Base-by-base conservation (phyloP, 2,888 invertebrate genomes). In the Polia nebulosa region DNA sequence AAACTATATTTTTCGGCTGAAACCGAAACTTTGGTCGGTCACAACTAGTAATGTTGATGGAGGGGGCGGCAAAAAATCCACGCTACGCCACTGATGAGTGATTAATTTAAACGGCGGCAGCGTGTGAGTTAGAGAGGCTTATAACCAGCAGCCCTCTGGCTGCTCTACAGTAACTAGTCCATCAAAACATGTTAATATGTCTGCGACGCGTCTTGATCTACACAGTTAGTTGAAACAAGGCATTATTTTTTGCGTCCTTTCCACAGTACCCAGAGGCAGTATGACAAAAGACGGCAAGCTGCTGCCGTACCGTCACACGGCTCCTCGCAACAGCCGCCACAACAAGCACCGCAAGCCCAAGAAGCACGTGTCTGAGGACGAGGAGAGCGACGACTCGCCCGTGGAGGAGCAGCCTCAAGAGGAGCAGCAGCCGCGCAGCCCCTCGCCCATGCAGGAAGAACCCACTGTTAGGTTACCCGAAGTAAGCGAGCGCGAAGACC, bases 381-480 rank as follows among this genome's bases (percentile, higher is more conserved):
- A 94, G 41, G 92, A 92, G 51, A 93, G 92, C 73, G 89, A 89
- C 27, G 91, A 92, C 44, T 92, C 92, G 7, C 70, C 84, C 2
- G 64, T 80, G 6, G 86, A 89, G 0, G 91, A 92, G 1, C 89
- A 88, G 59, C 72, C 75, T 1, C 86, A 79, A 29, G 90, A 90
- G 9, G 70, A 82, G 4, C 85, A 82, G 29, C 88, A 80, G 36
- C 88, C 79, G 27, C 88, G 91, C 70, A 93, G 94, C 36, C 96
- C 95, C 0, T 96, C 96, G 56, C 96, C 96, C 20, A 88, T 96
- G 60, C 87, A 93, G 3, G 96, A 96, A 67, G 97, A 97, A 74
- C 96, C 97, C 17, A 95, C 96, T 7, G 94, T 96, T 11, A 97
- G 97, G 87, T 89, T 97, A 74, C 97, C 97, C 11, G 97, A 97